Conservation (phyloP, 2,888 invertebrate genomes). For the Archips xylosteana region DNA sequence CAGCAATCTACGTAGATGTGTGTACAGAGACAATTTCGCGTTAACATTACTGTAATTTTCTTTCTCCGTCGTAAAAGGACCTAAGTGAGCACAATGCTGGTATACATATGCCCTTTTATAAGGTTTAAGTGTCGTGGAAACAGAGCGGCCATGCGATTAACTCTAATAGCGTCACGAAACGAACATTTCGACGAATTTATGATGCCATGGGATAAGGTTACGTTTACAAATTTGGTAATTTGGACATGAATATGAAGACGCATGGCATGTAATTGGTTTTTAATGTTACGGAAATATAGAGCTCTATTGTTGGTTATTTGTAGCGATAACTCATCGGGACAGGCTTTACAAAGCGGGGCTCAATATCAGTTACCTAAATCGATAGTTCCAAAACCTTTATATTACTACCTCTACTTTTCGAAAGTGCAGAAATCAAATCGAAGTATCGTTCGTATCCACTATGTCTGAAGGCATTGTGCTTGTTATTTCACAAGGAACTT, state of each 20-base stretch:
- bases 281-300: not conserved
- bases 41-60: slow-evolving; percentile 13
- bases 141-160: slow-evolving; percentile 33
- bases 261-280: slow-evolving; percentile 15
- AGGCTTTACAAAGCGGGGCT: no score
- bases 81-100: not conserved
- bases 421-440: no score
- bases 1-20: not conserved
- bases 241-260: slow-evolving; percentile 28
- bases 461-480: no score
- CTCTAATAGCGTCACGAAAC: slow-evolving; percentile 36
- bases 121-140: not conserved
- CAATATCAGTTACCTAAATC: not conserved
- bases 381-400: no score
- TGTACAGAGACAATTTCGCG: not conserved
- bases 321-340: no score
- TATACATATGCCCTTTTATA: not conserved
- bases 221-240: slow-evolving; percentile 37
- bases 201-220: slow-evolving; percentile 32
- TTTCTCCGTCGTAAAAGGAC: not conserved
- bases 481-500: no score
- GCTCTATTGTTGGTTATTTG: not conserved
- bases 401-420: no score
- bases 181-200: slow-evolving; percentile 39
- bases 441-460: no score